A percentile compares a stretch with the other conserved stretches of the same genome.
phyloP scores from a whole-genome alignment of 2,797 vertebrate species.

The Chiloscyllium punctatum region DNA sequence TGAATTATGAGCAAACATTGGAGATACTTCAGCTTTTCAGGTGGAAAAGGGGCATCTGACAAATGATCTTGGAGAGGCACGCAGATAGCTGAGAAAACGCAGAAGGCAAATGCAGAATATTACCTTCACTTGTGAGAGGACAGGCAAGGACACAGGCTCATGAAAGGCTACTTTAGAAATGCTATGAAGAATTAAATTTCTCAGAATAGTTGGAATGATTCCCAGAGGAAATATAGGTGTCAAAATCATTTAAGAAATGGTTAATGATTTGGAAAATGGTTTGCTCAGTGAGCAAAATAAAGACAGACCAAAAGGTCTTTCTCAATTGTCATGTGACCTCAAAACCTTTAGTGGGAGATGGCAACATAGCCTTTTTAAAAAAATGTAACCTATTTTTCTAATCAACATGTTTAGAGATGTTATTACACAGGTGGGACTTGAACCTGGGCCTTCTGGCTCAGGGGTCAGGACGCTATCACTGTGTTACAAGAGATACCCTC shows the following conservation, averaged over 20 bases:
- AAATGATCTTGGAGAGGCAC: not conserved
- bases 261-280: not conserved
- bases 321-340: not conserved
- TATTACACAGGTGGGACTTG: too few relatives aligned
- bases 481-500: too few relatives aligned
- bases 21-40: not conserved
- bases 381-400: too few relatives aligned
- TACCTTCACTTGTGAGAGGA: not conserved
- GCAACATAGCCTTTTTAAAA: too few relatives aligned
- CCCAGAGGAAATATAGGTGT: not conserved
- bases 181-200: not conserved
- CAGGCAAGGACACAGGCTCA: not conserved
- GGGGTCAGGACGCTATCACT: too few relatives aligned
- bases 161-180: not conserved
- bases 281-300: not conserved
- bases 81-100: not conserved
- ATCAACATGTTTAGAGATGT: too few relatives aligned
- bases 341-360: too few relatives aligned
- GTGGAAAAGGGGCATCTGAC: not conserved
- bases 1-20: not conserved
- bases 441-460: too few relatives aligned
- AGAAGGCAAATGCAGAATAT: not conserved
- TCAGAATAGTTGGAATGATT: not conserved
- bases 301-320: not conserved
- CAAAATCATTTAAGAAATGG: not conserved